Conservation (phyloP, 1,140 invertebrate genomes). For the Thereuonema tuberculata region DNA sequence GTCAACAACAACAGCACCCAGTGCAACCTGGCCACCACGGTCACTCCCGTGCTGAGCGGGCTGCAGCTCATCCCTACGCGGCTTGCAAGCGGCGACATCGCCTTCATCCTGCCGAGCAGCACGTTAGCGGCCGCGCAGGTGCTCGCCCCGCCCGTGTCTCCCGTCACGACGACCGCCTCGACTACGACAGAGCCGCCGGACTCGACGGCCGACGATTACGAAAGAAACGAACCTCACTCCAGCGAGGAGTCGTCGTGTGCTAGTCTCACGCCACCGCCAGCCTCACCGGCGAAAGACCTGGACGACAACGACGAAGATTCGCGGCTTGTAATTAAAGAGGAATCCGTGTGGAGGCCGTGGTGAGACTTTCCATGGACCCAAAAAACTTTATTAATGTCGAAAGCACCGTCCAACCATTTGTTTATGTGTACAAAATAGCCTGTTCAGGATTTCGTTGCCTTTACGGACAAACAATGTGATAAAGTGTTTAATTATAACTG, state of each 20-base stretch:
- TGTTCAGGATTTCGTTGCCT: too few relatives aligned
- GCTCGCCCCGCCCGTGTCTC: not conserved
- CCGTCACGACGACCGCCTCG: not conserved
- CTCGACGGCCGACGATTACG: not conserved
- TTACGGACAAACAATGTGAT: too few relatives aligned
- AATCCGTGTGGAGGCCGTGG: slow-evolving; percentile 4
- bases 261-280: too few relatives aligned
- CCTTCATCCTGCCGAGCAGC: slow-evolving; percentile 43
- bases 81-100: slow-evolving; percentile 45
- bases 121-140: not conserved
- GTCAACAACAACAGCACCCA: not conserved
- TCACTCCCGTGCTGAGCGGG: slow-evolving; percentile 23
- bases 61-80: slow-evolving; percentile 55
- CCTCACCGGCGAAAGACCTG: not conserved
- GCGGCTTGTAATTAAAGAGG: not conserved
- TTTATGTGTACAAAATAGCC: too few relatives aligned
- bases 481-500: too few relatives aligned
- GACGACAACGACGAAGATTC: not conserved
- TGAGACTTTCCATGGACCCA: too few relatives aligned
- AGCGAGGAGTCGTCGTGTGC: too few relatives aligned
- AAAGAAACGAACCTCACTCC: not conserved
- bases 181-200: not conserved
- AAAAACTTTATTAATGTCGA: too few relatives aligned
- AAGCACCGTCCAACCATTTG: too few relatives aligned
- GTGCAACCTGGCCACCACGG: slow-evolving; percentile 2